Evolutionary conservation across 2,113 vertebrate genomes (phyloP).

Genomic region (Bothrops jararaca): DNA sequence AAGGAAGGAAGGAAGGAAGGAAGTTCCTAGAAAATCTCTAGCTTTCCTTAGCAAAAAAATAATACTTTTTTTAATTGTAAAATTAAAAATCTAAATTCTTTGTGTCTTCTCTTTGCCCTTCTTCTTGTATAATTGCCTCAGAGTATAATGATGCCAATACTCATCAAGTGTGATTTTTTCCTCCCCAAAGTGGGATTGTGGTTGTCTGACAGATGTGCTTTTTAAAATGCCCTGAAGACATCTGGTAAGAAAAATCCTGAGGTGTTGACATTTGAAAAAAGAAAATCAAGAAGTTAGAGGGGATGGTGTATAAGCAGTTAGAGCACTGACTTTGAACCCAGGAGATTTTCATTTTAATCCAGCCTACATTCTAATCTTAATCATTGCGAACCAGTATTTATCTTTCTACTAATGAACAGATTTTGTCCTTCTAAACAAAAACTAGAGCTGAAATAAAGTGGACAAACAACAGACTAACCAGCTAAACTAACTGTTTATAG

Average conservation of each 20-base stretch:
- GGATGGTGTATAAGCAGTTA: background rate
- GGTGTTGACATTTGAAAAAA: constrained; percentile 35
- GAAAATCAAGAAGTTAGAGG: constrained; percentile 21
- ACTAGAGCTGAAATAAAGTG: background rate
- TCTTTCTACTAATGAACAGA: background rate
- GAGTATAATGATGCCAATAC: constrained; percentile 13
- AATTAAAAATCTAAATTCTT: background rate
- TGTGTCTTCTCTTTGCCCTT: background rate
- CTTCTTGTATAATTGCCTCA: background rate
- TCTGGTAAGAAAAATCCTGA: constrained; percentile 33
- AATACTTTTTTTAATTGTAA: background rate
- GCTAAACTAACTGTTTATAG: too few species aligned
- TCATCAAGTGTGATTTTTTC: constrained; percentile 21
- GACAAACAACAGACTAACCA: too few species aligned
- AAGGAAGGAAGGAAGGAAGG: background rate
- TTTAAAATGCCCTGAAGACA: constrained; percentile 35
- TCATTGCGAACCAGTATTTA: background rate
- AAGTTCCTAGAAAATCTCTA: background rate
- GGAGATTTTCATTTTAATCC: background rate
- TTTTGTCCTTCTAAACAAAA: background rate
- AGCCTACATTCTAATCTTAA: background rate
- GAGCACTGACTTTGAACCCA: background rate
- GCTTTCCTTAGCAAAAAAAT: background rate
- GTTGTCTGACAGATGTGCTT: constrained; percentile 28
- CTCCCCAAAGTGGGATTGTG: background rate